Conservation (phyloP, 2,888 invertebrate species). For the Silvanus unidentatus region DNA sequence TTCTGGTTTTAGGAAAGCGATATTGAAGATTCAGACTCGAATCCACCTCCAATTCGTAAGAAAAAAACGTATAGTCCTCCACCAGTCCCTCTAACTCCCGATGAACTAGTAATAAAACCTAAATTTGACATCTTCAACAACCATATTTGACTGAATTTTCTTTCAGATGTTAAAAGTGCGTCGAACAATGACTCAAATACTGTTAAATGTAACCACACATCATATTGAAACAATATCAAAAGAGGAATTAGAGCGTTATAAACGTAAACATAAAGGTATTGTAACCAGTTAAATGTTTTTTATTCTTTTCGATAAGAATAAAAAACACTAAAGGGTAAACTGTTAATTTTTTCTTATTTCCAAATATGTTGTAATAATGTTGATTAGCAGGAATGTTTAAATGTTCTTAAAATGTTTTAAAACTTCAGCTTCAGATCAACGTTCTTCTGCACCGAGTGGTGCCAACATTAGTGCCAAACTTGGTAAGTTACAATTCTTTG, state of each 20-base stretch:
- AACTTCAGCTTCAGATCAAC: constrained; percentile 47
- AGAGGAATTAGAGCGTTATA: constrained; percentile 76
- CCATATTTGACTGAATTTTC: constrained; percentile 13
- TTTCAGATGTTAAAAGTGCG: constrained; percentile 81
- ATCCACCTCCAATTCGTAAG: constrained; percentile 7
- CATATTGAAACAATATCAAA: constrained; percentile 79
- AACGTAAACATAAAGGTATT: constrained; percentile 70
- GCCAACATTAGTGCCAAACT: constrained; percentile 85
- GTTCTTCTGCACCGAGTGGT: constrained; percentile 45
- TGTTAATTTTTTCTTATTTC: constrained; percentile 19
- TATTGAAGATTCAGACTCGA: constrained; percentile 48
- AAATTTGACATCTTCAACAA: constrained; percentile 14
- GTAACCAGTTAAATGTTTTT: constrained; percentile 18
- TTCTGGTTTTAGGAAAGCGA: constrained; percentile 35
- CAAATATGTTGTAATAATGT: constrained; percentile 25
- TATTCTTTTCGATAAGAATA: constrained; percentile 9
- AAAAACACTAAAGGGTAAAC: constrained; percentile 3
- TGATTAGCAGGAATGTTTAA: constrained; percentile 40
- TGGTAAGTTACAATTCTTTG: constrained; percentile 64
- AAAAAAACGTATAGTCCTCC: not conserved
- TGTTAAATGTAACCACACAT: constrained; percentile 88
- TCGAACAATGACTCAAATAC: constrained; percentile 83
- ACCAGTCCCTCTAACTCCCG: constrained; percentile 31
- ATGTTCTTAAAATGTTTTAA: constrained; percentile 43
- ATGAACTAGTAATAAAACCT: constrained; percentile 54